These are phyloP conservation scores for Blastomussa wellsi DNA, from an alignment of 92 coral and sea anemone species.

Conservation along the genomic window DNA sequence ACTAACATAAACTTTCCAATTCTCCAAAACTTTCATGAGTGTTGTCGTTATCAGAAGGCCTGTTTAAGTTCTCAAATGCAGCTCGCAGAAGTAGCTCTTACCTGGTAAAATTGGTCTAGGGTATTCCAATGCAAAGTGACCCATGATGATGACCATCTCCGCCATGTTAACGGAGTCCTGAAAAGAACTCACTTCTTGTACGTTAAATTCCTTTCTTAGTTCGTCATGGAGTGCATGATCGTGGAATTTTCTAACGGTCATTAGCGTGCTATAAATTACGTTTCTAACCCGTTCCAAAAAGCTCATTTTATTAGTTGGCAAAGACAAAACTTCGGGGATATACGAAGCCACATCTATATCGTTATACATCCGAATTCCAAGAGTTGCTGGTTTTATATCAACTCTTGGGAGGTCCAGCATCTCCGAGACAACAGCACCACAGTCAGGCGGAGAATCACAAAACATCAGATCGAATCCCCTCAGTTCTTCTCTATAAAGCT, in stretches of 20 bases:
- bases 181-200: neutral
- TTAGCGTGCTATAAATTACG: neutral
- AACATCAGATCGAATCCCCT: neutral
- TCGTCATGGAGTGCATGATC: neutral
- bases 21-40: too few species aligned
- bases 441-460: neutral
- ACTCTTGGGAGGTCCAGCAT: neutral
- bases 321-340: neutral
- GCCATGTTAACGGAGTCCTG: constrained; percentile 11
- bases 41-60: too few species aligned
- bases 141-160: constrained; percentile 7
- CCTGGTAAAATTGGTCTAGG: constrained; percentile 1
- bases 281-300: neutral
- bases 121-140: constrained; percentile 22
- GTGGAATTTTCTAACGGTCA: neutral
- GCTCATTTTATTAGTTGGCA: neutral
- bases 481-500: neutral
- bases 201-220: neutral
- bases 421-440: neutral
- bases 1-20: too few species aligned
- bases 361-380: neutral
- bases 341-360: neutral
- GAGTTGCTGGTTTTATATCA: neutral
- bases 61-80: too few species aligned
- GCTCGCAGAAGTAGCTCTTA: neutral